phyloP scores from a whole-genome alignment of 1,140 invertebrate genomes.

The Leptonema lineaticorne region DNA sequence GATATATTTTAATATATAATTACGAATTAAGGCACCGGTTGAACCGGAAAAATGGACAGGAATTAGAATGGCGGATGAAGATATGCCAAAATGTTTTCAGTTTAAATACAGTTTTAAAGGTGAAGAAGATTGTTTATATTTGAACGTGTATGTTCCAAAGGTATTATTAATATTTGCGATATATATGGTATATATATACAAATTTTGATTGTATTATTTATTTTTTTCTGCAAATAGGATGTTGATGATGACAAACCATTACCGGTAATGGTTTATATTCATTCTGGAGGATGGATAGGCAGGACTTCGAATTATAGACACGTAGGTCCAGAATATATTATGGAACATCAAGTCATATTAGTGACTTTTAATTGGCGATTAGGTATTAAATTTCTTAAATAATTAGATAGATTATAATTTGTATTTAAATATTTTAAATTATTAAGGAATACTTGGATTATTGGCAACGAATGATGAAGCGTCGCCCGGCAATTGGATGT shows the following conservation, averaged over 20 bases:
- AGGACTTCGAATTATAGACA: slow-evolving; percentile 64
- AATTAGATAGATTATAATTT: neutral
- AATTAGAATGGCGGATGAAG: slow-evolving; percentile 59
- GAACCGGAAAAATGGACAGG: slow-evolving; percentile 62
- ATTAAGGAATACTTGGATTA: slow-evolving; percentile 44
- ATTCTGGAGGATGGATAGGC: slow-evolving; percentile 73
- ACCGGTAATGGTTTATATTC: slow-evolving; percentile 76
- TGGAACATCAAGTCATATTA: slow-evolving; percentile 73
- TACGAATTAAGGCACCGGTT: slow-evolving; percentile 67
- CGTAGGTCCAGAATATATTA: slow-evolving; percentile 71
- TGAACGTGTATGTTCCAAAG: slow-evolving; percentile 81
- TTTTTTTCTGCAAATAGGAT: neutral
- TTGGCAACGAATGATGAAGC: slow-evolving; percentile 47
- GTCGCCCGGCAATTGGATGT: slow-evolving; percentile 59
- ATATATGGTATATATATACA: too few species aligned
- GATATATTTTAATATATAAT: too few species aligned
- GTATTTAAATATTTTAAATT: too few species aligned
- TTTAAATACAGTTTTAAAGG: slow-evolving; percentile 63
- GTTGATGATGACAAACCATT: slow-evolving; percentile 36
- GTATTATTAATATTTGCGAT: slow-evolving; percentile 43
- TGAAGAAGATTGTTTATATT: slow-evolving; percentile 79
- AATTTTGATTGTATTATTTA: too few species aligned
- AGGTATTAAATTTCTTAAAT: slow-evolving; percentile 49
- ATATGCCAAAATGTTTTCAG: slow-evolving; percentile 68
- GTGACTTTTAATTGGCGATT: slow-evolving; percentile 80